Evolutionary conservation across 1,140 invertebrate genomes (phyloP), one percentile per base, ranked within the genome.

Genomic region (Contarinia nasturtii): DNA sequence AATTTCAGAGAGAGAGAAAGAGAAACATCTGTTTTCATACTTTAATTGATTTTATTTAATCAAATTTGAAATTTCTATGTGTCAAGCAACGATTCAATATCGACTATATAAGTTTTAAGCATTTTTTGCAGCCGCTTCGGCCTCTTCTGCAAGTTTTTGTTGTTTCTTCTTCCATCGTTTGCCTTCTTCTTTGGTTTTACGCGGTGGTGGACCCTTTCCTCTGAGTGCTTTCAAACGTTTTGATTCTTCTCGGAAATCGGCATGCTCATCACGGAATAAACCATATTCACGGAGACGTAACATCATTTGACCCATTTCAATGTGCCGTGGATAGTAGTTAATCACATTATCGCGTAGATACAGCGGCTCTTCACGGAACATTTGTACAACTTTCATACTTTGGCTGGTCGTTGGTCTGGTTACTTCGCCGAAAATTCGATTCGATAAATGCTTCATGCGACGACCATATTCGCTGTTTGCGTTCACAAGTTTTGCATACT

Each of bases 171-270:
- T 38, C 36, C 12, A 38, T 7, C 36, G 12, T 14, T n/a, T 38
- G 14, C 12, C 12, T 38, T 38, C 12, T 38, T 38, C 36, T 12
- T 38, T 38, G 2, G 12, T n/a, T 38, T 17, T 38, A 38, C 17
- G 17, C 12, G 36, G 36, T 14, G 17, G 12, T 17, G 36, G 41
- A 14, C 67, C 70, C 57, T 93, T 94, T 15, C 89, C 90, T 48
- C 86, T 66, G 14, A 93, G 67, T 45, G 68, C 75, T 52, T 80
- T 69, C 48, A 86, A 65, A 49, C 86, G 68, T 49, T 73, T 71
- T 76, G 89, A 89, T 65, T 94, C 89, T 38, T 95, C 89, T 51
- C 79, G 81, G 55, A 93, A 94, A 68, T 94, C 91, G 61, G 78
- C 63, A 68, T 94, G 90, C 59, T 94, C 89, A 65, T 94, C 87